Base-by-base conservation (phyloP, 1,140 invertebrate genomes). In the Penaeus japonicus region DNA sequence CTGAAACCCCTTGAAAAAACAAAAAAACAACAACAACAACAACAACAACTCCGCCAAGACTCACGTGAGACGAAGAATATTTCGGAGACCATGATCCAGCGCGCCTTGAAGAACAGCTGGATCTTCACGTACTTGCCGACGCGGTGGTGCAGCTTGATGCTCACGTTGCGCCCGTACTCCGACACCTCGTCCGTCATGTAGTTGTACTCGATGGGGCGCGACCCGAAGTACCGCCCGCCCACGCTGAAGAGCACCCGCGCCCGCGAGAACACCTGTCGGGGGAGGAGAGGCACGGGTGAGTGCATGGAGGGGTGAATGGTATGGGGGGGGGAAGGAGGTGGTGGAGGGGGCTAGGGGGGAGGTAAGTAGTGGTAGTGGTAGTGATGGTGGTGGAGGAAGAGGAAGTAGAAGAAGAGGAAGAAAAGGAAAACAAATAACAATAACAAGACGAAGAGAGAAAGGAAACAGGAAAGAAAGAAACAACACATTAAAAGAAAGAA, bases 11-110 rank as follows among this genome's bases (percentile, higher is more conserved):
- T 27, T 18, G 7, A 73, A 2, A 4, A 30, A 73, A 32, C 27
- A 18, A 73, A 2, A 17, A 17, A 70, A 24, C 20, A 70, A 70
- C 20, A 70, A 70, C 0, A 57, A 20, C 18, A 15, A 32, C 2
- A 47, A 32, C 17, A 62, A 22, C 7, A 84, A 24, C 30, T 20
- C 70, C 39, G 2, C 39, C 17, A 47, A 4, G 10, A 89, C 93
- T 94, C 91, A 96, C 95, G 93, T 82, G 94, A 95, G 75, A 95
- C 94, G 91, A 96, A 96, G 54, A 93, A 93, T 15, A 97, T 94
- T 93, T 97, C 96, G 91, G 96, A 95, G 65, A 97, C 94, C 92
- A 97, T 94, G 87, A 97, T 95, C 96, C 96, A 96, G 70, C 94
- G 93, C 32, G 95, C 93, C 47, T 95, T 95, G 92, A 97, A 97